A percentile compares a stretch with the other conserved stretches of the same genome.
Evolutionary conservation across 2,113 vertebrate genomes (phyloP).

Genomic region (Eublepharis macularius): DNA sequence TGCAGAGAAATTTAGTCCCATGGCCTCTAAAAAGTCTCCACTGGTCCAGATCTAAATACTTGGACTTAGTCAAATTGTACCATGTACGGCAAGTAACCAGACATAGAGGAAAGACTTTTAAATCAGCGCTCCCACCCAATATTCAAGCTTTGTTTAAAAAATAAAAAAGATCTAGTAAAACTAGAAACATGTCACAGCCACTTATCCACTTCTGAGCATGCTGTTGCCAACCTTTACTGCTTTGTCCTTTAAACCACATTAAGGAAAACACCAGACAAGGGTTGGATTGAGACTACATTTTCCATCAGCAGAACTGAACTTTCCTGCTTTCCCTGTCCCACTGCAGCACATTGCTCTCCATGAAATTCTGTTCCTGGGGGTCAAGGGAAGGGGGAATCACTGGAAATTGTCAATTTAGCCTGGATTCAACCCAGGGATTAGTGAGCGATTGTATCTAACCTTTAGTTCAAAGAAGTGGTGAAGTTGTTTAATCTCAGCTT

Average conservation of each 20-base stretch:
- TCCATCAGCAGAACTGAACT: too few species aligned
- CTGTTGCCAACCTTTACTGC: background rate
- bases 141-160: background rate
- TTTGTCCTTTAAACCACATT: background rate
- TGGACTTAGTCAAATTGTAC: too few species aligned
- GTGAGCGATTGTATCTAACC: slow-evolving; percentile 67
- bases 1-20: background rate
- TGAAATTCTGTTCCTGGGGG: too few species aligned
- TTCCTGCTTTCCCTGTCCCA: too few species aligned
- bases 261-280: background rate
- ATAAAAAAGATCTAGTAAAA: background rate
- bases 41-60: too few species aligned
- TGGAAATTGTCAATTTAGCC: too few species aligned
- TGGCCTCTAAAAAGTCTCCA: too few species aligned
- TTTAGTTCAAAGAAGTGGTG: slow-evolving; percentile 82
- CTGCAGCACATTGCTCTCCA: too few species aligned
- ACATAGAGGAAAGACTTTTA: background rate
- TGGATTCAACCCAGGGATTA: too few species aligned
- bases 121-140: background rate
- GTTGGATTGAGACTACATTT: too few species aligned
- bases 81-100: background rate
- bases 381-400: too few species aligned
- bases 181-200: background rate
- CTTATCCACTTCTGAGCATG: background rate
- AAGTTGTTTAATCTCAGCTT: slow-evolving; percentile 69